phyloP scores from a whole-genome alignment of 2,113 vertebrate species.

The Dasyprocta punctata region DNA sequence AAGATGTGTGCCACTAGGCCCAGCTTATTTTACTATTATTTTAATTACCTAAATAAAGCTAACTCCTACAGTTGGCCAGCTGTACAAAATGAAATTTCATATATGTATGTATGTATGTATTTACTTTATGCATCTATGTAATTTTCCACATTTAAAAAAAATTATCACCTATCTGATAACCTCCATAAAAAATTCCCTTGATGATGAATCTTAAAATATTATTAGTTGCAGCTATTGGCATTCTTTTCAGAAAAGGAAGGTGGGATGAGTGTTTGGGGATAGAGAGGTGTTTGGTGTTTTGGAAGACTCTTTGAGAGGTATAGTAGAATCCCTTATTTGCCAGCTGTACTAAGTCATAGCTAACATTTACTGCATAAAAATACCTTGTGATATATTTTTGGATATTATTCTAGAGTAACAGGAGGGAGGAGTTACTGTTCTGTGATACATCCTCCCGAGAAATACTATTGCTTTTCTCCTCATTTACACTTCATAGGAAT shows the following conservation, averaged over 20 bases:
- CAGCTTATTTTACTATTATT: neutral
- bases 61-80: neutral
- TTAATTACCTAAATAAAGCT: neutral
- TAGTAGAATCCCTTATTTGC: fast-evolving
- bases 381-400: neutral
- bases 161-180: neutral
- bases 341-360: neutral
- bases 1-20: too few relatives aligned
- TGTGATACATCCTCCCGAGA: neutral
- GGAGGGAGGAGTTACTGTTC: neutral
- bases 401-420: neutral
- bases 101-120: neutral
- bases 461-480: neutral
- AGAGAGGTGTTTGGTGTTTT: neutral
- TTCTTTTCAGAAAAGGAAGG: neutral
- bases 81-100: neutral
- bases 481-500: neutral
- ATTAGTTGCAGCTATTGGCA: neutral
- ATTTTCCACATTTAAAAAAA: neutral
- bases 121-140: neutral
- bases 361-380: neutral
- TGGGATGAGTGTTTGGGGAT: neutral
- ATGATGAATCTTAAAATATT: neutral
- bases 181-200: neutral
- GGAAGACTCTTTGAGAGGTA: neutral